Conservation (phyloP, 64 coral and sea anemone species). For the Trachythela sp. region DNA sequence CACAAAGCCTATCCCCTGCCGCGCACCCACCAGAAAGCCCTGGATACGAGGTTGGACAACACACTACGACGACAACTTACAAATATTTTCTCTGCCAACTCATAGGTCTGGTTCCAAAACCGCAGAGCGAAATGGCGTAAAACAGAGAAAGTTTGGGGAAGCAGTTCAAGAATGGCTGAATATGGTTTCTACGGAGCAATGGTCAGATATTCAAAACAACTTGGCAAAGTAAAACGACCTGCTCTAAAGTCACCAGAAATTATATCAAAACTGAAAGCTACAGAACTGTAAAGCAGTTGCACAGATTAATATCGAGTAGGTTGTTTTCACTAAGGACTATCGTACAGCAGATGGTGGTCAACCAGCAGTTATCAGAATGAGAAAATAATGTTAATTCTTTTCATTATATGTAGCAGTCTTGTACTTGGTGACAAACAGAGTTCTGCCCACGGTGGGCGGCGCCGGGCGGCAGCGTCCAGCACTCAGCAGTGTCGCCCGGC, state of each 20-base stretch:
- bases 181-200: constrained; percentile 8
- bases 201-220: constrained; percentile 7
- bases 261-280: neutral
- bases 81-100: neutral
- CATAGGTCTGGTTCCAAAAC: constrained; percentile 16
- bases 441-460: no score
- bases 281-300: neutral
- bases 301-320: neutral
- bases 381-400: no score
- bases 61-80: neutral
- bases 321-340: no score
- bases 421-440: no score
- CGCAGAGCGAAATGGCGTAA: constrained; percentile 1
- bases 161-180: constrained; percentile 19
- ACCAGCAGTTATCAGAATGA: no score
- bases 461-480: no score
- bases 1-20: no score
- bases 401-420: no score
- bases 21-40: no score
- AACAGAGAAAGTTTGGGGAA: constrained; percentile 22
- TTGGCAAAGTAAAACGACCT: constrained; percentile 12
- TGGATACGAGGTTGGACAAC: no score
- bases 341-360: no score
- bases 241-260: neutral
- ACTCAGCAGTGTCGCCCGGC: no score